phyloP scores from a whole-genome alignment of 2,888 invertebrate species.

The Hypsopygia costalis region DNA sequence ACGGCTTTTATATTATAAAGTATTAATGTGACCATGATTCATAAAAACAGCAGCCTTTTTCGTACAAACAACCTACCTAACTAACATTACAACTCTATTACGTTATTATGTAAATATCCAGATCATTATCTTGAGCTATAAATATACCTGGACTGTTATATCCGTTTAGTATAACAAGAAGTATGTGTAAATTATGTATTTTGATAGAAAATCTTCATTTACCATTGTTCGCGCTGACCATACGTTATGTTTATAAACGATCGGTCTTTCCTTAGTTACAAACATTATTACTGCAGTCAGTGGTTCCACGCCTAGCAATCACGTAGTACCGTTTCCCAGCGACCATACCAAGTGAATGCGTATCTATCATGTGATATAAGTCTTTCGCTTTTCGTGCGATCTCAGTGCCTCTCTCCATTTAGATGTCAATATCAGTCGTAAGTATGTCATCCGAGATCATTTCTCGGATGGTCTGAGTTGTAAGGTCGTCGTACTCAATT shows the following conservation, averaged over 20 bases:
- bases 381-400: conserved; percentile 34
- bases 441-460: conserved; percentile 21
- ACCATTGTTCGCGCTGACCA: conserved; percentile 41
- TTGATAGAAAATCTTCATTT: conserved; percentile 24
- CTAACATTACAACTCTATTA: no score
- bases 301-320: conserved; percentile 42
- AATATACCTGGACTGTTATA: no score
- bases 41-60: no score
- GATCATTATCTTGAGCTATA: no score
- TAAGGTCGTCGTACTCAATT: conserved; percentile 39
- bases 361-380: conserved; percentile 38
- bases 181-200: conserved; percentile 13
- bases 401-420: conserved; percentile 39
- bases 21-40: no score
- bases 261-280: conserved; percentile 50
- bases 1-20: no score
- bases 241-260: conserved; percentile 63
- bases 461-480: conserved; percentile 19
- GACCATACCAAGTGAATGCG: conserved; percentile 33
- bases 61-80: no score
- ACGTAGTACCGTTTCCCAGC: conserved; percentile 38
- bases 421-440: conserved; percentile 40
- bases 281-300: conserved; percentile 42
- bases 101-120: no score
- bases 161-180: no score